Conservation (phyloP, 1,140 invertebrate genomes). For the Streblospio benedicti region DNA sequence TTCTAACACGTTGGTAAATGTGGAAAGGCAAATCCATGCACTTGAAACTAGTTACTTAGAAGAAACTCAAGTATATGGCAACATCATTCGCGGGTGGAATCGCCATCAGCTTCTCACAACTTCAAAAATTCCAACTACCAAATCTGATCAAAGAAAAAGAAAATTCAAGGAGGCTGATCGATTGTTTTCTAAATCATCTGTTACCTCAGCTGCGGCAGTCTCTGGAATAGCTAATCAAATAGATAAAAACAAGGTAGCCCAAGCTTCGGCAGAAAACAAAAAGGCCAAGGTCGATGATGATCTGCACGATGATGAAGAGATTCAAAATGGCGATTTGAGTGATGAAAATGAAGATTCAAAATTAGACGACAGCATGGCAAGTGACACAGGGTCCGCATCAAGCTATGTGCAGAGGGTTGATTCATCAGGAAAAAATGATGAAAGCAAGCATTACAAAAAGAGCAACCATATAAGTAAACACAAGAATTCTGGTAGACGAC, state of each 20-base stretch:
- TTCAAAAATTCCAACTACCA: conserved; percentile 55
- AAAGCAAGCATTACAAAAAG: conserved; percentile 1
- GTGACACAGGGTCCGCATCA: too few species aligned
- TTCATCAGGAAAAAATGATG: not conserved
- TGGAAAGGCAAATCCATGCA: conserved; percentile 97
- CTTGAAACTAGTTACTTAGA: conserved; percentile 99
- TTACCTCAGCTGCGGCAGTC: conserved; percentile 90
- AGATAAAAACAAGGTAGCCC: too few species aligned
- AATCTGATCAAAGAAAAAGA: conserved; percentile 88
- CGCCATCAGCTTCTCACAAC: too few species aligned
- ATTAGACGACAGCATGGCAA: too few species aligned
- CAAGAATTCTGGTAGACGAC: too few species aligned
- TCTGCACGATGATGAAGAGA: too few species aligned
- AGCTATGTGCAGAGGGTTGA: not conserved
- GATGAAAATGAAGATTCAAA: too few species aligned
- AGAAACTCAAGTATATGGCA: conserved; percentile 96
- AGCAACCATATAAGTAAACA: conserved; percentile 12
- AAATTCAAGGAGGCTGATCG: conserved; percentile 97
- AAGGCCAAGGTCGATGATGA: too few species aligned
- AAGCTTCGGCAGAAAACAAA: too few species aligned
- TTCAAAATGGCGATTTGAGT: too few species aligned
- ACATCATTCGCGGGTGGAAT: conserved; percentile 97
- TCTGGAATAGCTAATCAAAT: conserved; percentile 64
- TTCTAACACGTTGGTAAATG: conserved; percentile 84
- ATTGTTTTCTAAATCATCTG: conserved; percentile 95